Evolutionary conservation across 2,888 invertebrate species (phyloP).

Genomic region (Seira ritae): DNA sequence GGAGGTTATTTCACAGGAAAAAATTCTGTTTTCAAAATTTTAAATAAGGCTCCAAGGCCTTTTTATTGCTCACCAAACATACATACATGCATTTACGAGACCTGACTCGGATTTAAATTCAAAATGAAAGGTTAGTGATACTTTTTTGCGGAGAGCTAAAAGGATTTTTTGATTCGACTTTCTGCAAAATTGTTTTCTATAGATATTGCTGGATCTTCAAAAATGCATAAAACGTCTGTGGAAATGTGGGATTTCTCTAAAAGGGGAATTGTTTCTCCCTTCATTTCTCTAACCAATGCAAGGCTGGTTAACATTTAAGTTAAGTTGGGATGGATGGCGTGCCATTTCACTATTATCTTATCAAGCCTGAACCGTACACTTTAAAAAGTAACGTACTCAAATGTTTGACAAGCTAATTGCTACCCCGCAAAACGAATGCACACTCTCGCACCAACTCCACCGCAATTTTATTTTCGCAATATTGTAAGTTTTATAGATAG

Average conservation of each 20-base stretch:
- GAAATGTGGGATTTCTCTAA: neutral
- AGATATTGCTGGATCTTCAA: neutral
- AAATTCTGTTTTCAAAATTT: neutral
- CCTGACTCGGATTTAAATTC: neutral
- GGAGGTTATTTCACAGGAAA: conserved; percentile 35
- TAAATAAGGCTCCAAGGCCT: neutral
- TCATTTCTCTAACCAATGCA: neutral
- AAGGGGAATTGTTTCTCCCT: conserved; percentile 15
- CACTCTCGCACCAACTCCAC: conserved; percentile 46
- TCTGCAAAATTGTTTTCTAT: neutral
- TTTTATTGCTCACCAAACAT: no score
- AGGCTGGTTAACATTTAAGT: no score
- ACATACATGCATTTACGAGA: conserved; percentile 8
- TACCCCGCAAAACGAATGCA: conserved; percentile 57
- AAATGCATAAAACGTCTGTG: neutral
- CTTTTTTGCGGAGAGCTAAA: neutral
- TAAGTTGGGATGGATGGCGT: conserved; percentile 55
- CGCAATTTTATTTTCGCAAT: conserved; percentile 24
- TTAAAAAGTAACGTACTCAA: conserved; percentile 60
- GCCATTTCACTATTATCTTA: conserved; percentile 66
- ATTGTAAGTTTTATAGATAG: conserved; percentile 15
- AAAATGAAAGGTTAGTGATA: conserved; percentile 30
- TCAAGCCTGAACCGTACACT: conserved; percentile 55
- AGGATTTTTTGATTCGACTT: neutral
- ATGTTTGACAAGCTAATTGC: conserved; percentile 63